A percentile compares a stretch with the other conserved stretches of the same genome.
These are phyloP conservation scores for Harpagifer antarcticus DNA, from an alignment of 2,797 vertebrate genomes.

Conservation along the genomic window DNA sequence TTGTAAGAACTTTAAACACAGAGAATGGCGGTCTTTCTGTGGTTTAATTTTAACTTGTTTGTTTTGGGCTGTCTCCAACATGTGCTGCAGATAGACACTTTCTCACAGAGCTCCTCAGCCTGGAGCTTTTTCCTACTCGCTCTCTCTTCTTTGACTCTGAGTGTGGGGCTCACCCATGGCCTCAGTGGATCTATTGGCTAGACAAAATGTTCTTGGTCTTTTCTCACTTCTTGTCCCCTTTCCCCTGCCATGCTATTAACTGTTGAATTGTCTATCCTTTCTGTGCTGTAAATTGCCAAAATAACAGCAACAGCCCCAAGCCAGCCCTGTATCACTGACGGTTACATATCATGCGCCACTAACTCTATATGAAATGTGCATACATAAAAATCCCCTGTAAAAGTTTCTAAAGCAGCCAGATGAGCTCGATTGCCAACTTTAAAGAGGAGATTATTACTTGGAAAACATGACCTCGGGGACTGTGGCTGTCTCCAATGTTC, in stretches of 20 bases:
- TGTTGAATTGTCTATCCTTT: background rate
- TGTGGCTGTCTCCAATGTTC: conserved; percentile 17
- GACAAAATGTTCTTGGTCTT: conserved; percentile 48
- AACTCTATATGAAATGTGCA: conserved; percentile 28
- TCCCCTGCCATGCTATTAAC: conserved; percentile 17
- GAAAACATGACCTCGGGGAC: conserved; percentile 34
- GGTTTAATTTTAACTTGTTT: conserved; percentile 87
- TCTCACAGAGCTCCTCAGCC: conserved; percentile 74
- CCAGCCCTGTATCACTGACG: conserved; percentile 20
- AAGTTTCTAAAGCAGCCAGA: conserved; percentile 22
- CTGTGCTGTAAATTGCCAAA: conserved; percentile 19
- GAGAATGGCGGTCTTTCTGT: conserved; percentile 73
- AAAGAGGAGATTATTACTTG: conserved; percentile 49
- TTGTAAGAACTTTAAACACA: conserved; percentile 76
- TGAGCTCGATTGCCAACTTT: conserved; percentile 34
- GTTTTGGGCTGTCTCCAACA: conserved; percentile 81
- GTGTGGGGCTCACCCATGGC: conserved; percentile 37
- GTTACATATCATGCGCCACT: conserved; percentile 35
- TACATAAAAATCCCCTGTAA: conserved; percentile 25
- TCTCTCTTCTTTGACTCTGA: conserved; percentile 39
- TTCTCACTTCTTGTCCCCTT: conserved; percentile 43
- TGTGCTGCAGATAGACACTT: conserved; percentile 78
- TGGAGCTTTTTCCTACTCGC: conserved; percentile 50
- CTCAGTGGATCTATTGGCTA: conserved; percentile 31
- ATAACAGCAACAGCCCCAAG: conserved; percentile 29